A percentile compares a stretch with the other conserved stretches of the same genome.
phyloP scores from a whole-genome alignment of 1,140 invertebrate genomes.

The Centruroides vittatus region DNA sequence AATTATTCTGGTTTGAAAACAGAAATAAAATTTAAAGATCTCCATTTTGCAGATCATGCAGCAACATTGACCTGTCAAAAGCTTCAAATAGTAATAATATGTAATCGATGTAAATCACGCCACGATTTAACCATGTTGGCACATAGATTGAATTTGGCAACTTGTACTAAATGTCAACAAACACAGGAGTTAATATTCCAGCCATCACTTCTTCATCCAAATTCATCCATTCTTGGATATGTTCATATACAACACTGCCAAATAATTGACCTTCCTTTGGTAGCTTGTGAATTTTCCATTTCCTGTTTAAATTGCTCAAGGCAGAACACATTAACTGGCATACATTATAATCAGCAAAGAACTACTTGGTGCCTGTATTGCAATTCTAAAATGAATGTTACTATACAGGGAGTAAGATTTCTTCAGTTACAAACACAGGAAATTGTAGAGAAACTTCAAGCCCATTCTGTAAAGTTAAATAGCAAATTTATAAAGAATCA shows the following conservation, averaged over 20 bases:
- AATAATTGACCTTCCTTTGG: constrained; percentile 27
- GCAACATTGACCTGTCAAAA: constrained; percentile 23
- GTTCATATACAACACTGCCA: constrained; percentile 27
- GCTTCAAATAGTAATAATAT: constrained; percentile 23
- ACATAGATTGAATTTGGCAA: constrained; percentile 19
- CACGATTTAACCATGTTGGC: constrained; percentile 21
- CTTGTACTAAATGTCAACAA: constrained; percentile 26
- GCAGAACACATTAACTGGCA: constrained; percentile 17
- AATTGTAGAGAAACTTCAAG: too few species aligned
- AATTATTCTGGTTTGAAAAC: constrained; percentile 7
- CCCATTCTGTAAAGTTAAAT: too few species aligned
- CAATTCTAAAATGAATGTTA: constrained; percentile 12
- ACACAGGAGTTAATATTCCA: constrained; percentile 23
- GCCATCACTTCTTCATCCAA: constrained; percentile 25
- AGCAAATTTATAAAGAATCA: constrained; percentile 3
- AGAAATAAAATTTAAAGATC: constrained; percentile 23
- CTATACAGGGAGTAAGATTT: constrained; percentile 10
- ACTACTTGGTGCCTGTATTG: constrained; percentile 13
- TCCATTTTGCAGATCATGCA: constrained; percentile 23
- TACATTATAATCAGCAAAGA: constrained; percentile 11
- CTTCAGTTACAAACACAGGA: not conserved
- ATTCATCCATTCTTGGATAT: constrained; percentile 26
- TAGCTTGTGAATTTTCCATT: constrained; percentile 22
- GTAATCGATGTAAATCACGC: constrained; percentile 27
- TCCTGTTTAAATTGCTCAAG: constrained; percentile 27